phyloP scores from a whole-genome alignment of 2,888 invertebrate species.

The Agonopterix arenella region DNA sequence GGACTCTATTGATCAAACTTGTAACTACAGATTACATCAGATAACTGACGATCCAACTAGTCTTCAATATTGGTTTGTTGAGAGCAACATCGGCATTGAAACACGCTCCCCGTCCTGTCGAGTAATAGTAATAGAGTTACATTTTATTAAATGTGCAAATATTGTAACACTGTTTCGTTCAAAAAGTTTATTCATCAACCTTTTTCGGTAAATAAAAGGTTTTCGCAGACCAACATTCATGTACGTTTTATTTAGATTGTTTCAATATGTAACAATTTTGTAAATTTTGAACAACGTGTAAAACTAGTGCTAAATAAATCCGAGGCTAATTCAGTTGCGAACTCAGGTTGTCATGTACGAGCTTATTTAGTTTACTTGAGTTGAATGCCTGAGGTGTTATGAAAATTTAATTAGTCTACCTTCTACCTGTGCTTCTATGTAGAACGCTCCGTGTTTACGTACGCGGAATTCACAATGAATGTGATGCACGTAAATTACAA shows the following conservation, averaged over 20 bases:
- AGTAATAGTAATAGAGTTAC: too few species aligned
- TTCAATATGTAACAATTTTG: too few species aligned
- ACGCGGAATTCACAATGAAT: constrained; percentile 33
- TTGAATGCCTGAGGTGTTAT: constrained; percentile 35
- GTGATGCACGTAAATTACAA: constrained; percentile 22
- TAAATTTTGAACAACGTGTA: too few species aligned
- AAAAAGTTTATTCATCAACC: too few species aligned
- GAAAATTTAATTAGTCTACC: constrained; percentile 46
- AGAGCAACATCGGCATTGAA: constrained; percentile 11
- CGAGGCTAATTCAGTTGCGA: constrained; percentile 2
- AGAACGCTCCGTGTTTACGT: constrained; percentile 29
- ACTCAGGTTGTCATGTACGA: constrained; percentile 21
- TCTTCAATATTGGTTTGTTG: constrained; percentile 11
- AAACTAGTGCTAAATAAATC: not conserved
- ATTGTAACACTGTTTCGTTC: too few species aligned
- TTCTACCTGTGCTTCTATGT: constrained; percentile 10
- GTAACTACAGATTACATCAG: constrained; percentile 20
- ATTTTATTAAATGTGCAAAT: too few species aligned
- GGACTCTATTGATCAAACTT: constrained; percentile 17
- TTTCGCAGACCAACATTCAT: too few species aligned
- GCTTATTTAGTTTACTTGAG: constrained; percentile 31
- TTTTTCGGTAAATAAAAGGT: not conserved
- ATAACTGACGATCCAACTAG: constrained; percentile 14
- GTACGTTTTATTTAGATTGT: too few species aligned
- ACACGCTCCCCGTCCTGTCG: too few species aligned